These are phyloP conservation scores for Daktulosphaira vitifoliae DNA, from an alignment of 1,140 invertebrate genomes.

Conservation along the genomic window DNA sequence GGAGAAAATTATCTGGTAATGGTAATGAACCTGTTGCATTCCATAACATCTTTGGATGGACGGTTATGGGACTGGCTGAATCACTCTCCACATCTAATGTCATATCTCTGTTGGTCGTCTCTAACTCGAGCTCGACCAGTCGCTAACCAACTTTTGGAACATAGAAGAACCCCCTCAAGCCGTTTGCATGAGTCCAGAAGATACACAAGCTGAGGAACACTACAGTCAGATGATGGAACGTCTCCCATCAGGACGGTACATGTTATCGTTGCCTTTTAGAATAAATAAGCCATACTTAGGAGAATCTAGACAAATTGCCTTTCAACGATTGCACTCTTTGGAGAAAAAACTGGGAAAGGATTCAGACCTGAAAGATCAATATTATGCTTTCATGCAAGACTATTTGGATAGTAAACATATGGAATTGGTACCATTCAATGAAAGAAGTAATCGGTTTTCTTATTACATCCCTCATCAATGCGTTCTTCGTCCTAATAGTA, in stretches of 20 bases:
- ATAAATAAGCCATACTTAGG: background rate
- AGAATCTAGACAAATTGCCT: background rate
- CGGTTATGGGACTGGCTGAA: slow-evolving; percentile 1
- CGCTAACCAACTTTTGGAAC: slow-evolving; percentile 11
- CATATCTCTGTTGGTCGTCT: background rate
- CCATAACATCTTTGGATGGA: slow-evolving; percentile 18
- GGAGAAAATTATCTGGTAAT: background rate
- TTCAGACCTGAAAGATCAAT: background rate
- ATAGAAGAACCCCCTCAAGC: background rate
- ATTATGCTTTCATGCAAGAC: background rate
- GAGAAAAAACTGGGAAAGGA: background rate
- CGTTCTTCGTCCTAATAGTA: background rate
- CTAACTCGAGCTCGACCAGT: background rate
- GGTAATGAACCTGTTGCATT: background rate
- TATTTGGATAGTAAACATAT: slow-evolving; percentile 34
- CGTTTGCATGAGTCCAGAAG: background rate
- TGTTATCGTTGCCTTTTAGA: slow-evolving; percentile 4
- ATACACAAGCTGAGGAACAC: background rate
- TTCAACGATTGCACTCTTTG: background rate
- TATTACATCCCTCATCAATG: background rate
- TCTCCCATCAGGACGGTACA: background rate
- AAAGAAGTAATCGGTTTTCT: too few relatives aligned
- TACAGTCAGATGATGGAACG: background rate
- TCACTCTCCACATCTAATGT: background rate
- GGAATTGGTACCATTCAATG: background rate